Evolutionary conservation across 1,140 invertebrate genomes (phyloP).

Genomic region (Thaumatotibia leucotreta): DNA sequence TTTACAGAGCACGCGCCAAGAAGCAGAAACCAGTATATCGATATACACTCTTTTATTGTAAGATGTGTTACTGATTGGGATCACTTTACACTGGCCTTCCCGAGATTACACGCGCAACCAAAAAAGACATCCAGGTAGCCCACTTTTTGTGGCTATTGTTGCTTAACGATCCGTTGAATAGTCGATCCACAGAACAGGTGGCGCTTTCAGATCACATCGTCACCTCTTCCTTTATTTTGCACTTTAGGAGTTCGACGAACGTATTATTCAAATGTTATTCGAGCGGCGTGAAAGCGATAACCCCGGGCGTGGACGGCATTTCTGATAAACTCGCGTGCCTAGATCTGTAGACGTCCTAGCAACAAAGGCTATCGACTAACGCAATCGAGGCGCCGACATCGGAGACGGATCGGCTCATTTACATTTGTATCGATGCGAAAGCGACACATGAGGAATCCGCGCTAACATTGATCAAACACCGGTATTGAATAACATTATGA

Average conservation of each 20-base stretch:
- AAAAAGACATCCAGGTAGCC: constrained; percentile 48
- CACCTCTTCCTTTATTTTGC: constrained; percentile 37
- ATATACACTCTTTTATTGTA: neutral
- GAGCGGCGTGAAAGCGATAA: constrained; percentile 71
- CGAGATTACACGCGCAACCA: neutral
- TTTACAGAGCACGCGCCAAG: too few relatives aligned
- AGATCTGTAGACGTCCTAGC: constrained; percentile 26
- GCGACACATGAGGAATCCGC: constrained; percentile 24
- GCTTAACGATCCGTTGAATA: constrained; percentile 54
- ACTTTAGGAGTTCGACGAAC: constrained; percentile 67
- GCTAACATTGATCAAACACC: constrained; percentile 45
- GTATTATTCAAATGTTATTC: constrained; percentile 73
- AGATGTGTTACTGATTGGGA: neutral
- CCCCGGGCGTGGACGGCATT: constrained; percentile 59
- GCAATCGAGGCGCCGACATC: constrained; percentile 18
- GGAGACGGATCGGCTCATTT: constrained; percentile 46
- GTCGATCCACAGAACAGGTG: constrained; percentile 37
- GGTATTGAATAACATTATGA: constrained; percentile 45
- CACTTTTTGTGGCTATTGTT: constrained; percentile 47
- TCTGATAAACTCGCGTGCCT: constrained; percentile 49
- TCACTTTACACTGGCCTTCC: neutral
- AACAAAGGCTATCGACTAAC: constrained; percentile 29
- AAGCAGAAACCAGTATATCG: neutral
- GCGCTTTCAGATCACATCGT: constrained; percentile 16
- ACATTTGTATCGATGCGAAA: constrained; percentile 51